Evolutionary conservation across 1,140 invertebrate genomes (phyloP).

Genomic region (Hermetia illucens): DNA sequence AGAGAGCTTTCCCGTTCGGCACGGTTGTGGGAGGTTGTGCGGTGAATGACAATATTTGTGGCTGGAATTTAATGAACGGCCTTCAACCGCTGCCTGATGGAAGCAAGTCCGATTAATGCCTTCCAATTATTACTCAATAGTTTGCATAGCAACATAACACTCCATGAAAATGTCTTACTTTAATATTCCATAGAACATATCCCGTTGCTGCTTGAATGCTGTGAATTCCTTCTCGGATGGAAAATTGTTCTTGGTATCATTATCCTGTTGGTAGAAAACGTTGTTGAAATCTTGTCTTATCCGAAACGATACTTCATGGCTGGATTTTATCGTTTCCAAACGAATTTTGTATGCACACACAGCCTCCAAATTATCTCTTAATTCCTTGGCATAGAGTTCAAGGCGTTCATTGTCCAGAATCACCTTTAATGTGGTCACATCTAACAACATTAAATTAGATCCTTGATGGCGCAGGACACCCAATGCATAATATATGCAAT

Average conservation of each 20-base stretch:
- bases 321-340: slow-evolving; percentile 7
- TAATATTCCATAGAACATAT: slow-evolving; percentile 63
- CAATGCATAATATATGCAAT: slow-evolving; percentile 22
- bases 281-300: slow-evolving; percentile 10
- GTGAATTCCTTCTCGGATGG: slow-evolving; percentile 55
- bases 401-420: slow-evolving; percentile 22
- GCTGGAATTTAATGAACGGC: background rate
- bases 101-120: too few species aligned
- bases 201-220: slow-evolving; percentile 67
- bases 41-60: too few species aligned
- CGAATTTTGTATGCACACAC: slow-evolving; percentile 15
- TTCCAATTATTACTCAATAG: too few species aligned
- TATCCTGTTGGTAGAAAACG: slow-evolving; percentile 43
- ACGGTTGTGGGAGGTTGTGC: too few species aligned
- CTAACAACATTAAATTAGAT: slow-evolving; percentile 15
- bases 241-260: slow-evolving; percentile 72
- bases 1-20: too few species aligned
- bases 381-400: slow-evolving; percentile 5
- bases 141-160: background rate
- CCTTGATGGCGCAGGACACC: slow-evolving; percentile 16
- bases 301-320: slow-evolving; percentile 1
- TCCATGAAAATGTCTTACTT: slow-evolving; percentile 22
- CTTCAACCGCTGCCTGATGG: background rate
- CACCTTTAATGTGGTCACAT: slow-evolving; percentile 19
- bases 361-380: slow-evolving; percentile 12